phyloP scores from a whole-genome alignment of 1,140 invertebrate genomes.

The Metaphire vulgaris region DNA sequence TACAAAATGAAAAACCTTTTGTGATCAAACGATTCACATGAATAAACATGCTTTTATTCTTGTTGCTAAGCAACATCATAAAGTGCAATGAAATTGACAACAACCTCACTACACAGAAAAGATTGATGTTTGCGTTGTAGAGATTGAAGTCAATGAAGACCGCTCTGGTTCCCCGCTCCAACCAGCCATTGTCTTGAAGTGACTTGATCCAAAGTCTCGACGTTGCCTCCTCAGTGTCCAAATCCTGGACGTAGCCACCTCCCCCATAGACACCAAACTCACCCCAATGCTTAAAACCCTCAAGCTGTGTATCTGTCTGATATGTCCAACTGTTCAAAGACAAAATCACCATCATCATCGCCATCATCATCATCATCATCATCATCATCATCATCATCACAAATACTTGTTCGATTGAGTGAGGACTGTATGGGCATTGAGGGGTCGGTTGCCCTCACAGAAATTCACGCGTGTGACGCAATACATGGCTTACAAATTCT shows the following conservation, averaged over 20 bases:
- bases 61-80: too few relatives aligned
- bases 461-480: too few relatives aligned
- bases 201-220: constrained; percentile 9
- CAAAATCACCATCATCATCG: constrained; percentile 14
- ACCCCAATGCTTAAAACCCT: constrained; percentile 55
- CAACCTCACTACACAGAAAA: constrained; percentile 49
- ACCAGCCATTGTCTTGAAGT: constrained; percentile 58
- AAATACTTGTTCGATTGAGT: too few relatives aligned
- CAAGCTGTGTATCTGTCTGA: constrained; percentile 47
- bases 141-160: constrained; percentile 62
- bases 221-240: constrained; percentile 19
- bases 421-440: too few relatives aligned
- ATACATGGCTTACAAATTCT: too few relatives aligned
- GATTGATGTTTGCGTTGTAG: constrained; percentile 64
- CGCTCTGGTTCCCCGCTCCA: constrained; percentile 58
- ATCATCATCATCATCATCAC: too few relatives aligned
- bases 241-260: constrained; percentile 33
- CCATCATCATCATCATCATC: too few relatives aligned
- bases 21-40: too few relatives aligned
- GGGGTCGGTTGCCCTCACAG: too few relatives aligned
- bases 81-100: too few relatives aligned
- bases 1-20: too few relatives aligned
- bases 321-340: constrained; percentile 53
- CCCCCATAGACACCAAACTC: constrained; percentile 58
- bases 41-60: too few relatives aligned